Percentiles rank a stretch among this genome's conserved stretches.
These are phyloP conservation scores for Zaprionus africanus DNA, from an alignment of 1,140 invertebrate genomes.

Conservation along the genomic window DNA sequence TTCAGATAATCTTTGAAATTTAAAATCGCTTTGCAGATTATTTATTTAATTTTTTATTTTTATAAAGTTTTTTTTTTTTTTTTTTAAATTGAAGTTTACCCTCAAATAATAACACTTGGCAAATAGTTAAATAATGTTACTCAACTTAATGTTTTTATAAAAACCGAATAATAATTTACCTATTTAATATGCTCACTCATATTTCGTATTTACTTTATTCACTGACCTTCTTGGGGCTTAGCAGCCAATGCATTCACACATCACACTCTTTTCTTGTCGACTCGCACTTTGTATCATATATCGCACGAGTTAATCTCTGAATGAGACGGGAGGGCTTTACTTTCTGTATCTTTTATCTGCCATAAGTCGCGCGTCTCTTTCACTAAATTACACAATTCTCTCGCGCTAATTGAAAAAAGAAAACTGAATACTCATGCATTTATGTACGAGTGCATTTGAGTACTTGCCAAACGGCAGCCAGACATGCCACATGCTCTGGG, in stretches of 20 bases:
- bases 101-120: not conserved
- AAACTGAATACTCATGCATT: constrained; percentile 31
- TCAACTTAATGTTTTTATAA: not conserved
- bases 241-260: constrained; percentile 21
- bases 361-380: constrained; percentile 30
- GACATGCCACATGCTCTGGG: constrained; percentile 22
- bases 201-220: not conserved
- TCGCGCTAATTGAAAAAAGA: constrained; percentile 66
- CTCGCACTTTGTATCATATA: constrained; percentile 20
- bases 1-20: not conserved
- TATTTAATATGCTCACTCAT: not conserved
- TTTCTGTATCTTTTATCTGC: constrained; percentile 54
- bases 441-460: constrained; percentile 3
- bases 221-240: not conserved
- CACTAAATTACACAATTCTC: constrained; percentile 69
- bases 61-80: not conserved
- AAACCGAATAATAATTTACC: not conserved
- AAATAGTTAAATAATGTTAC: not conserved
- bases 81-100: not conserved
- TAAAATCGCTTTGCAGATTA: not conserved
- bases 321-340: constrained; percentile 41
- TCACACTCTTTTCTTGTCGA: constrained; percentile 7
- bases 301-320: constrained; percentile 49
- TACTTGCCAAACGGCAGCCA: constrained; percentile 5
- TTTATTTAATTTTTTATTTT: too few relatives aligned